Base-by-base conservation (phyloP, 2,888 invertebrate species). In the Lepidocyrtinus sp. region DNA sequence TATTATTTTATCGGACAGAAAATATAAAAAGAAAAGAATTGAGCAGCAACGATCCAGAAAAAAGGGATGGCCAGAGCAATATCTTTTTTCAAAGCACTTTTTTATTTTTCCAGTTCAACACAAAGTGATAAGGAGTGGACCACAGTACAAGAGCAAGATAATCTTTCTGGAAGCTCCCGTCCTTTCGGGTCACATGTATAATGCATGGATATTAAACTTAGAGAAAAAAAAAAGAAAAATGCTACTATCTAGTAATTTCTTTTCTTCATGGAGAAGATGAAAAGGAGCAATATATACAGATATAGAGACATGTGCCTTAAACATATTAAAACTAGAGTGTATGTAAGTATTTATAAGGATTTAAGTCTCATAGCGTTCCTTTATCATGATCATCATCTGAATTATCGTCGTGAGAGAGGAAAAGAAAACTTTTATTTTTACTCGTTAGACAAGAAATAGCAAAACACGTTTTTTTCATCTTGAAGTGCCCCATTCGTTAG, bases 171-270 rank as follows among this genome's bases (percentile, higher is more conserved):
- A 50, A 50, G 50, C 50, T 50, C 50, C 17, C 17, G 17, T 50
- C 50, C 50, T 50, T 50, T 50, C 50, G 70, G 70, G 70, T 70
- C 70, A 70, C 70, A 70, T 70, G 70, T 70, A 70, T 70, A 70
- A 70, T 70, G 55, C 70, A 70, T 70, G 70, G 70, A 70, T 70
- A 70, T 70, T 70, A 70, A 70, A 70, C 27, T 22, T 70, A 36
- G 21, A 69, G 69, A 19, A 59, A 70, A 50, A 68, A 70, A 50
- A 68, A 25, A 21, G 24, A 2, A 64, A 63, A 17, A 63, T 9
- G 22, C 22, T 12, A 61, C 62, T 5, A n/a, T 59, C 3, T 19
- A 59, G 5, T 19, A 59, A 12, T 15, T 19, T n/a, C 9, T 15
- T 15, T 62, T 22, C 19, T 19, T 21, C 62, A 12, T n/a, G n/a